Evolutionary conservation across 2,888 invertebrate genomes (phyloP).

Genomic region (Sisyra nigra): DNA sequence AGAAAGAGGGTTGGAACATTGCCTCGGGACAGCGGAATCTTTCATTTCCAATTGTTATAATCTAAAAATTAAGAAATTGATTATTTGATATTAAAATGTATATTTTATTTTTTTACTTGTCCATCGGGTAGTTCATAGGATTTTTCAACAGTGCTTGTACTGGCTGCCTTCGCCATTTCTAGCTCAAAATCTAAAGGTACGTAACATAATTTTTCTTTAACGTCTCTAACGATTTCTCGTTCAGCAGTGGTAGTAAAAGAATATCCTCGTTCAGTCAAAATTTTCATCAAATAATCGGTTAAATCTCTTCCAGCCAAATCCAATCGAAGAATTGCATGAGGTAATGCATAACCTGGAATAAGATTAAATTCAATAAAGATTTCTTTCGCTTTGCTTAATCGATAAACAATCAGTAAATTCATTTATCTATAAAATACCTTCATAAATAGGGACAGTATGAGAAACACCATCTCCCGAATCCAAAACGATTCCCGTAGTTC

Average conservation of each 20-base stretch:
- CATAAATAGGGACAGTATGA: constrained; percentile 91
- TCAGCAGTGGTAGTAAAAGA: constrained; percentile 86
- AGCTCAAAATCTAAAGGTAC: constrained; percentile 84
- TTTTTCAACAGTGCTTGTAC: constrained; percentile 84
- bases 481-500: constrained; percentile 91
- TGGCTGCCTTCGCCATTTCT: constrained; percentile 87
- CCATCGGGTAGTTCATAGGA: constrained; percentile 90
- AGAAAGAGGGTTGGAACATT: constrained; percentile 85
- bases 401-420: not conserved
- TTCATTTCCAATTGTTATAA: constrained; percentile 81
- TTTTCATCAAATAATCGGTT: constrained; percentile 89
- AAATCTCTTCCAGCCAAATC: constrained; percentile 86
- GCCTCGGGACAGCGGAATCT: constrained; percentile 93
- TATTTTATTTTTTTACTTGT: constrained; percentile 34
- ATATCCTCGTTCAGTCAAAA: constrained; percentile 81
- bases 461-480: constrained; percentile 94
- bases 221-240: constrained; percentile 86
- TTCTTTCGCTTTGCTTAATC: too few species aligned
- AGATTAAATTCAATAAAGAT: not conserved
- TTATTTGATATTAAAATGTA: not conserved
- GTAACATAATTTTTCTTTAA: constrained; percentile 87
- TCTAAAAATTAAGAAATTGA: not conserved
- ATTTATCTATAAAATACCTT: constrained; percentile 33
- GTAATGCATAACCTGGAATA: constrained; percentile 51
- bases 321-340: constrained; percentile 84